These are phyloP conservation scores for Terebella lapidaria DNA, from an alignment of 2,888 invertebrate species.

Conservation along the genomic window DNA sequence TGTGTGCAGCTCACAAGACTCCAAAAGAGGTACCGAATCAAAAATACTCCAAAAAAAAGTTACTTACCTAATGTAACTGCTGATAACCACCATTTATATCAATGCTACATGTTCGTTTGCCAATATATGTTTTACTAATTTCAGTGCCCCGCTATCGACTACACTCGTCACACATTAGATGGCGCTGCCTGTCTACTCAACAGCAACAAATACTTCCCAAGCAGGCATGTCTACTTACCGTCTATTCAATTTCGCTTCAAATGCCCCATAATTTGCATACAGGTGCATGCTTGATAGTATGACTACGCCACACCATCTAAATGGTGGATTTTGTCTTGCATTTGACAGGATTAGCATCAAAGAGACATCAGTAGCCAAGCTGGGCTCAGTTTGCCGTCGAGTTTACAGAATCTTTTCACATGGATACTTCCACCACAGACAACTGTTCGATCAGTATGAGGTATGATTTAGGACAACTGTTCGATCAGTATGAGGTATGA, in stretches of 20 bases:
- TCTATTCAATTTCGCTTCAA: neutral
- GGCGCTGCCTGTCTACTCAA: conserved; percentile 97
- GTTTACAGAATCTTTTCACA: conserved; percentile 99
- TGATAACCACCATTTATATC: no score
- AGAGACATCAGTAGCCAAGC: conserved; percentile 95
- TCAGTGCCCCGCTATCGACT: conserved; percentile 95
- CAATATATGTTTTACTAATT: conserved; percentile 6
- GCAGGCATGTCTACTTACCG: conserved; percentile 58
- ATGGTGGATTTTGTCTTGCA: neutral
- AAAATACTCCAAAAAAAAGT: no score
- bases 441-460: conserved; percentile 96
- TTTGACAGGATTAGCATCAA: conserved; percentile 88
- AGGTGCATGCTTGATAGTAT: neutral
- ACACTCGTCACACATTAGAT: conserved; percentile 96
- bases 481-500: no score
- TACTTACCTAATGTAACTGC: no score
- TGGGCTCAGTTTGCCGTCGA: conserved; percentile 95
- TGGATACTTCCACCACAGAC: conserved; percentile 96
- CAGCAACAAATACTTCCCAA: conserved; percentile 99
- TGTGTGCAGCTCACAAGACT: conserved; percentile 99
- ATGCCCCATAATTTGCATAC: neutral
- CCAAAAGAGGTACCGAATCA: conserved; percentile 89
- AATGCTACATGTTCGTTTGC: no score
- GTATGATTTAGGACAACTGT: no score
- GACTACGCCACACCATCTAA: neutral